Conservation (phyloP, 2,888 invertebrate species). For the Steinernema scapterisci region DNA sequence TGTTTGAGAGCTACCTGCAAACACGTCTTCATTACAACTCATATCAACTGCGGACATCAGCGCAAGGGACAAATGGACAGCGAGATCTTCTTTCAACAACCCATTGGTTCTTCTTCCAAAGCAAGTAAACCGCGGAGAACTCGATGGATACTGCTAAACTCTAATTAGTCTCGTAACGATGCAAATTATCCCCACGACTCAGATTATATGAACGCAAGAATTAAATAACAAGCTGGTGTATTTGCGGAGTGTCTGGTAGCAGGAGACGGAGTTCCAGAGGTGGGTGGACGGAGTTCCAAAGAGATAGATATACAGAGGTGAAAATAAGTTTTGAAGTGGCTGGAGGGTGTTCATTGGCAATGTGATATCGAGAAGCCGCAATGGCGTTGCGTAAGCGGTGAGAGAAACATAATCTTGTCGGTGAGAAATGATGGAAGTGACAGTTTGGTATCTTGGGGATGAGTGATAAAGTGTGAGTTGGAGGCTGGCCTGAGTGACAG, state of each 20-base stretch:
- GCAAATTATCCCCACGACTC: constrained; percentile 31
- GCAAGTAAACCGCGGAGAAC: neutral
- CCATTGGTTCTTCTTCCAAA: constrained; percentile 14
- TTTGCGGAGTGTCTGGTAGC: neutral
- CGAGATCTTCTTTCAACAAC: neutral
- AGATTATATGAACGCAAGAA: constrained; percentile 29
- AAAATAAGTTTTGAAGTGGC: neutral
- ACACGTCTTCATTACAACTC: neutral
- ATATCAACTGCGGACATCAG: neutral
- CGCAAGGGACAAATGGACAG: constrained; percentile 8
- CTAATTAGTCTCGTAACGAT: constrained; percentile 33
- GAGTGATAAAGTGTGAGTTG: constrained; percentile 32
- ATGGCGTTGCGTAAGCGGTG: constrained; percentile 31
- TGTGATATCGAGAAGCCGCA: constrained; percentile 30
- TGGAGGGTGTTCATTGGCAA: constrained; percentile 31
- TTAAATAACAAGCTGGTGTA: constrained; percentile 19
- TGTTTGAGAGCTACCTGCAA: constrained; percentile 16
- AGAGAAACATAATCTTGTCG: constrained; percentile 33
- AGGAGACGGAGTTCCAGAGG: neutral
- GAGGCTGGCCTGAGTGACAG: constrained; percentile 32
- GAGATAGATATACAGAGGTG: neutral
- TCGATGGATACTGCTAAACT: neutral
- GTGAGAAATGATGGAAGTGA: constrained; percentile 33
- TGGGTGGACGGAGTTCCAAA: neutral
- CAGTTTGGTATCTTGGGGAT: constrained; percentile 33